Evolutionary conservation across 2,797 vertebrate species (phyloP), one percentile per base, ranked within the genome.

Genomic region (Psittacula echo): DNA sequence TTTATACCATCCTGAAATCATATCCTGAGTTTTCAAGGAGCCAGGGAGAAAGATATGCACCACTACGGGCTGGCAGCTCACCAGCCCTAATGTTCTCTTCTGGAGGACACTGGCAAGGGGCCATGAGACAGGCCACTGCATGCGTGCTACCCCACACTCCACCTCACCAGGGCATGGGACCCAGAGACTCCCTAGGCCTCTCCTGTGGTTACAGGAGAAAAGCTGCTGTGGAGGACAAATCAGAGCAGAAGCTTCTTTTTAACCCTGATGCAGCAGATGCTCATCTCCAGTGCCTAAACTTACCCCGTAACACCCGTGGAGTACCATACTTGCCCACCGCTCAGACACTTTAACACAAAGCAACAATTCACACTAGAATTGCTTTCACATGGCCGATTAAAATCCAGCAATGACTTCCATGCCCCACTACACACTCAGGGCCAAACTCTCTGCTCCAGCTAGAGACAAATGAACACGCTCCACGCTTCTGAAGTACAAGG

Each of bases 1-100:
- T 96, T 91, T 96, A 96, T 78, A 85, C 47, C 87, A 86, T 65
- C 89, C 71, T 94, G 94, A 87, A 94, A 86, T 93, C 85, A 87
- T 62, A 93, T 42, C 94, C 83, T 58, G 65, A 56, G 87, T 93
- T 90, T 82, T 90, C 90, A 95, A 94, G 72, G 58, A 90, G 83
- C 45, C 53, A 68, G 67, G 68, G 48, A 78, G 58, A 91, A 71
- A 96, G 72, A 94, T 66, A 87, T 3, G 48, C 53, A 80, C 45
- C 0, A 2, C 76, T 83, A 93, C 83, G 88, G 66, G 42, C 83
- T 89, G 95, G 71, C 91, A 93, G 41, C 56, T 93, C 64, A 90
- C 66, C 86, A 92, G 66, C 37, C 50, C 56, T 72, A 24, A 5
- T 51, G 58, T 64, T 88, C 84, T 93, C 64, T 88, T 87, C 87